Conservation (phyloP, 2,113 vertebrate genomes). For the Megalops atlanticus region DNA sequence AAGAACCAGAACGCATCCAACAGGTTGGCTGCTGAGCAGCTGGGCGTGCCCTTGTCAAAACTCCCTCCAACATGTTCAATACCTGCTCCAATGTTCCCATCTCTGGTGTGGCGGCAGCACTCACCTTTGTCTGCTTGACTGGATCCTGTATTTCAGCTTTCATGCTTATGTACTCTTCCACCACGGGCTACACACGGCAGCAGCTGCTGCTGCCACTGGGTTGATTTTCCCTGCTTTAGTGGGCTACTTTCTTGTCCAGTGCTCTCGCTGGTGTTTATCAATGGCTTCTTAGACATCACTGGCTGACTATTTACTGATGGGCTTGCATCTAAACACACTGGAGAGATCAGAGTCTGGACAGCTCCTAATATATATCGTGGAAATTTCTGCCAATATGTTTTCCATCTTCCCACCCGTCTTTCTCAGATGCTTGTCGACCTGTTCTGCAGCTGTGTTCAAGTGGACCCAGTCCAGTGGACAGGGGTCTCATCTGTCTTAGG, state of each 20-base stretch:
- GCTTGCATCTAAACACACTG: slow-evolving; percentile 23
- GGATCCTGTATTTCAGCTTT: background rate
- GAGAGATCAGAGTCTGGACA: slow-evolving; percentile 14
- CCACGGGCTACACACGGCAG: slow-evolving; percentile 4
- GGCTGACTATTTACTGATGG: background rate
- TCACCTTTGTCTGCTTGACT: too few species aligned
- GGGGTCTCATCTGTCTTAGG: background rate
- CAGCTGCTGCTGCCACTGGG: background rate
- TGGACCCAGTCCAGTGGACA: slow-evolving; percentile 10
- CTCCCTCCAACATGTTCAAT: background rate
- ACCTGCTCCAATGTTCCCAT: background rate
- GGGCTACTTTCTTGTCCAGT: background rate
- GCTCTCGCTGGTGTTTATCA: background rate
- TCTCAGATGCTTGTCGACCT: too few species aligned
- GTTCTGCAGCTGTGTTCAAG: background rate
- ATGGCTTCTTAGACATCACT: slow-evolving; percentile 33
- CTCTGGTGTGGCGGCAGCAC: background rate
- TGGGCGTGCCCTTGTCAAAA: background rate
- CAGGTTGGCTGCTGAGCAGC: background rate
- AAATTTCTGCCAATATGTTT: slow-evolving; percentile 23
- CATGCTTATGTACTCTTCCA: background rate
- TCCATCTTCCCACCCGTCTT: slow-evolving; percentile 22
- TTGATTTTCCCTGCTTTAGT: slow-evolving; percentile 2
- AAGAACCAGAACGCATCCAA: background rate
- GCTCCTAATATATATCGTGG: slow-evolving; percentile 36